Conservation (phyloP, 2,113 vertebrate genomes). For the Xenopus tropicalis region UCB_Xtro_10.0 CM004444.2:170939501-170940000, state of each 20-base stretch:
- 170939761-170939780: background rate
- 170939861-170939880: conserved; percentile 21
- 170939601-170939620: too few relatives aligned
- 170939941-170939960: background rate
- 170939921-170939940: background rate
- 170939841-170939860: background rate
- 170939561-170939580: too few relatives aligned
- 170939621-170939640: too few relatives aligned
- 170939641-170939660: too few relatives aligned
- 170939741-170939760: too few relatives aligned
- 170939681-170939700: too few relatives aligned
- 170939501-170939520: too few relatives aligned
- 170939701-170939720: too few relatives aligned
- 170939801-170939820: background rate
- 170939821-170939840: conserved; percentile 34
- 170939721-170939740: background rate
- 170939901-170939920: conserved; percentile 30
- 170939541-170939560: too few relatives aligned
- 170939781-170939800: background rate
- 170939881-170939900: conserved; percentile 9
- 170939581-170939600: too few relatives aligned
- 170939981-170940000: background rate
- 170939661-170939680: too few relatives aligned
- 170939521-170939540: too few relatives aligned
- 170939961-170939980: background rate